Conservation (phyloP, 2,797 vertebrate species). For the Lithobates sylvaticus region DNA sequence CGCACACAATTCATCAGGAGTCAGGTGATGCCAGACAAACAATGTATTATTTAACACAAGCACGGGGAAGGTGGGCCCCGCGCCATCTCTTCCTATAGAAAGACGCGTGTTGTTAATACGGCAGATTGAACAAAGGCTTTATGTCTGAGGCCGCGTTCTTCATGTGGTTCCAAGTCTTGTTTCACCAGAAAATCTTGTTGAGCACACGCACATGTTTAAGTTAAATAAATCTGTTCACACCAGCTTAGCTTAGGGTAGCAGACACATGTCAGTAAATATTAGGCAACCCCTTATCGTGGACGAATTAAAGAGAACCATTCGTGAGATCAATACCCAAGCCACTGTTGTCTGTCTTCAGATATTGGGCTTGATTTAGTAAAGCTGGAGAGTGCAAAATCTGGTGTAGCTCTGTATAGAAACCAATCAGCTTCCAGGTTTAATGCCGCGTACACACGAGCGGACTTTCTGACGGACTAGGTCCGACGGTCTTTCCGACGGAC, state of each 20-base stretch:
- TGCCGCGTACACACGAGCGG: too few relatives aligned
- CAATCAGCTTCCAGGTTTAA: too few relatives aligned
- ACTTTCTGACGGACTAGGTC: too few relatives aligned
- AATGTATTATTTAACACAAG: neutral
- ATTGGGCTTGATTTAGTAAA: too few relatives aligned
- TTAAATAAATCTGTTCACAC: neutral
- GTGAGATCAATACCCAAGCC: too few relatives aligned
- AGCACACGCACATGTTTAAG: neutral
- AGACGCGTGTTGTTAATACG: neutral
- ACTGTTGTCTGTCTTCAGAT: too few relatives aligned
- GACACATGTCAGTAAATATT: neutral
- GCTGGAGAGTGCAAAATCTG: too few relatives aligned
- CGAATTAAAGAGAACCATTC: too few relatives aligned
- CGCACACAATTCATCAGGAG: constrained; percentile 26
- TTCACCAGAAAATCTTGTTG: neutral
- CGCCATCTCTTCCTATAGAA: neutral
- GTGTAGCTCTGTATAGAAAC: too few relatives aligned
- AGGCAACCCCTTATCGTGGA: too few relatives aligned
- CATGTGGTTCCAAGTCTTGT: neutral
- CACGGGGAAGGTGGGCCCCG: neutral
- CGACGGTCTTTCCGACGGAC: too few relatives aligned
- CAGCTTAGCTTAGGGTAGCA: neutral
- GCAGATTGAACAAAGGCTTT: neutral
- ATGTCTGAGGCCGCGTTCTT: neutral
- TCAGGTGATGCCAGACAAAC: constrained; percentile 19